Percentiles rank a stretch among this genome's conserved stretches.
Evolutionary conservation across 1,140 invertebrate genomes (phyloP).

Genomic region (Anastrepha ludens): DNA sequence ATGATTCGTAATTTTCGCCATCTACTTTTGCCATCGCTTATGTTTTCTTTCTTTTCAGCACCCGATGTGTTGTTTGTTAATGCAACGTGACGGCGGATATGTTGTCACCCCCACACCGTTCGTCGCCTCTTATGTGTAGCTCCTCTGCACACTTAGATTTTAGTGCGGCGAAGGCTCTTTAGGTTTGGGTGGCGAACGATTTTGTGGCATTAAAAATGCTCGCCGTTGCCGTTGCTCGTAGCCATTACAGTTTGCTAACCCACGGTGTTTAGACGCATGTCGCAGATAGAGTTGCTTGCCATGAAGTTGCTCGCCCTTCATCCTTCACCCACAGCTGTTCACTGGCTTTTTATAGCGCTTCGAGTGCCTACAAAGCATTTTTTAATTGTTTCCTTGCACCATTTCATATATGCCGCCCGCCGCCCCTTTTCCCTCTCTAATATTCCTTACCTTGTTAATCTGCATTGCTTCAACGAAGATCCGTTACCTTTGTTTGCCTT

Average conservation of each 20-base stretch:
- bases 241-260: background rate
- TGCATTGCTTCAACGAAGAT: constrained; percentile 29
- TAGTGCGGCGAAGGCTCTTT: background rate
- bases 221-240: constrained; percentile 19
- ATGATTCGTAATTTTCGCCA: background rate
- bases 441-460: background rate
- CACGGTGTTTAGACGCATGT: background rate
- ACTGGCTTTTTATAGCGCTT: constrained; percentile 14
- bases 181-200: background rate
- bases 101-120: background rate
- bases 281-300: background rate
- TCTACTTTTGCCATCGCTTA: background rate
- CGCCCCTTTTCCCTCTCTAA: background rate
- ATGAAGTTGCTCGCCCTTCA: background rate
- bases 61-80: background rate
- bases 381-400: constrained; percentile 29
- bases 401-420: background rate
- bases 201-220: constrained; percentile 37
- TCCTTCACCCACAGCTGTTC: background rate
- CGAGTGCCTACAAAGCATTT: constrained; percentile 50
- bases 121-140: background rate
- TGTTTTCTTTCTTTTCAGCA: background rate
- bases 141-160: background rate
- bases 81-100: constrained; percentile 3
- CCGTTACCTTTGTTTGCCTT: constrained; percentile 31